Percentiles rank a stretch among this genome's conserved stretches.
Evolutionary conservation across 2,888 invertebrate species (phyloP).

Genomic region (Chloroclysta siterata): DNA sequence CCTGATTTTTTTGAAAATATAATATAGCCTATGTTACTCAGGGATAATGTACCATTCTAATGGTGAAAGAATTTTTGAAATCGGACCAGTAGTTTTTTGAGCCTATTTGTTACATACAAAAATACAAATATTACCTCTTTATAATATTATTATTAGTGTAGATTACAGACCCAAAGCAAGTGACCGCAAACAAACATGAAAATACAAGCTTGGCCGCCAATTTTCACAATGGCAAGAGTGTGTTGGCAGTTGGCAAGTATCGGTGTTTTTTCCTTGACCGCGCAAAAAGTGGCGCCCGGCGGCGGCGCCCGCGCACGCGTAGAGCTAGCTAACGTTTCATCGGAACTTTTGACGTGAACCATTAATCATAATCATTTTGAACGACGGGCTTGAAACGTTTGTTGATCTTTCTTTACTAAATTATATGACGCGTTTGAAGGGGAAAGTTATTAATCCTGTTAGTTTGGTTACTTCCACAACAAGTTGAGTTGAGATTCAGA

Average conservation of each 20-base stretch:
- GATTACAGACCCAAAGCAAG: background rate
- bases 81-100: too few species aligned
- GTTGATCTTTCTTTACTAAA: conserved; percentile 29
- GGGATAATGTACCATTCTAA: too few species aligned
- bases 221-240: background rate
- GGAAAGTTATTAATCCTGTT: conserved; percentile 27
- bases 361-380: conserved; percentile 54
- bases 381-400: conserved; percentile 39
- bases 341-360: conserved; percentile 47
- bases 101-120: too few species aligned
- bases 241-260: conserved; percentile 5
- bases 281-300: conserved; percentile 26
- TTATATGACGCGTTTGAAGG: conserved; percentile 24
- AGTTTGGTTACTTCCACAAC: background rate
- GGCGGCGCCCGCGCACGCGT: conserved; percentile 31
- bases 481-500: background rate
- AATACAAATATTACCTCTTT: too few species aligned
- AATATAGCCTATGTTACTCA: too few species aligned
- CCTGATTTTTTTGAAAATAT: too few species aligned
- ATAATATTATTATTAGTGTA: too few species aligned
- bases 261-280: conserved; percentile 37
- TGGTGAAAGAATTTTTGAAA: too few species aligned
- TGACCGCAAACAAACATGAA: background rate
- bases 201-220: background rate
- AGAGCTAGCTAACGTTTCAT: conserved; percentile 22